Evolutionary conservation across 1,140 invertebrate genomes (phyloP), one percentile per base, ranked within the genome.

Genomic region (Stegodyphus dumicola): DNA sequence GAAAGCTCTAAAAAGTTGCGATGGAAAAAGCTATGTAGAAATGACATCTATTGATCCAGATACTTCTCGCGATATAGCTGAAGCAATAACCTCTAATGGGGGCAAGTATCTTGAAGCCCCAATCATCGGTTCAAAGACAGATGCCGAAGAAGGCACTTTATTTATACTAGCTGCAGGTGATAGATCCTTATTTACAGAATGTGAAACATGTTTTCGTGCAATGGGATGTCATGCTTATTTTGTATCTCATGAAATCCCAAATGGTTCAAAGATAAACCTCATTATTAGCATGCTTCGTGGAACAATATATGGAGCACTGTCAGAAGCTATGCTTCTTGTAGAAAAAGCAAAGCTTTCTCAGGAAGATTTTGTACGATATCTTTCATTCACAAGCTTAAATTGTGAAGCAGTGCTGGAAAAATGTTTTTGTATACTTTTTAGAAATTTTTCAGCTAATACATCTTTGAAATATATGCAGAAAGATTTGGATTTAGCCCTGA

Each of bases 21-120:
- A 5, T 3, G 93, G 94, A 49, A 92, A 92, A 91, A 95, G 96
- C 66, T 99, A 97, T 90, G 96, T 99, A 0, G 97, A 99, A 91
- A 97, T 99, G 97, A 98, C 97, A 5, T 95, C 96, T 2, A 96
- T 98, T 87, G 97, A 99, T 90, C 94, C 95, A 0, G 96, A 99
- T 89, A 98, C 97, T 0, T 97, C 97, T 1, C 93, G 95, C 89
- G 97, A 98, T 89, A 96, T 99, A 88, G 94, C 95, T 7, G 96
- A 98, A 91, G 96, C 95, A 48, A 96, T 99, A 88, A 93, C 93
- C 85, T 93, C 93, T 9, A 95, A 95, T 90, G 97, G 97, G 64
- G 97, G 97, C 92, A 92, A 96, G 15, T 99, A 98, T 91, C 91
- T 99, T 53, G 97, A 99, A 90, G 96, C 97, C 0, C 94, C 95